Evolutionary conservation across 2,888 invertebrate genomes (phyloP).

Genomic region (Lithodes maja): DNA sequence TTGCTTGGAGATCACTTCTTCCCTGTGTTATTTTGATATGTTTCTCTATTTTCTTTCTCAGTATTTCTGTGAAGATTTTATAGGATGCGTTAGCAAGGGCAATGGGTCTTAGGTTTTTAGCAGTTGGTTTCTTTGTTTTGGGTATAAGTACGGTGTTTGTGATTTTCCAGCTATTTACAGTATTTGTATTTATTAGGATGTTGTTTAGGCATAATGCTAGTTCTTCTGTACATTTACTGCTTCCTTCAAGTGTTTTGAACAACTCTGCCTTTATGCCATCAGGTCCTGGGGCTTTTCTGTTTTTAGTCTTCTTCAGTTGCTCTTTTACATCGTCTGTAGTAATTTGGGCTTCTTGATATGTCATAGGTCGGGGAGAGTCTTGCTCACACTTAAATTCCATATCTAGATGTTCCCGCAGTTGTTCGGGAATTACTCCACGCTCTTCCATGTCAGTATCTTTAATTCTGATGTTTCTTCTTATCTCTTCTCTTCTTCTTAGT

Average conservation of each 20-base stretch:
- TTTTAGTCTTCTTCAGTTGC: not conserved
- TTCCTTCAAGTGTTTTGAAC: not conserved
- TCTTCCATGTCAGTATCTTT: not conserved
- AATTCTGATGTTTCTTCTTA: not conserved
- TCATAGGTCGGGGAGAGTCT: not conserved
- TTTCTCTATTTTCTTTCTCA: not conserved
- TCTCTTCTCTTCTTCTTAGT: not conserved
- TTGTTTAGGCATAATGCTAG: not conserved
- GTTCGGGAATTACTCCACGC: not conserved
- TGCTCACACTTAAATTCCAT: not conserved
- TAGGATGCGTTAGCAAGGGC: not conserved
- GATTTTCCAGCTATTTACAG: not conserved
- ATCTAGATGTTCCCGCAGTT: not conserved
- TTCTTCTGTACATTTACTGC: not conserved
- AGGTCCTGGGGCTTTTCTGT: not conserved
- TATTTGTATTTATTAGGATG: not conserved
- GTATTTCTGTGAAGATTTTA: not conserved
- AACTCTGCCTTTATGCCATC: not conserved
- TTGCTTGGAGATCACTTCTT: not conserved
- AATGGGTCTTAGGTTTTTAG: not conserved
- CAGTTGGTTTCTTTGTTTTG: not conserved
- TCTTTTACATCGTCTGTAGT: not conserved
- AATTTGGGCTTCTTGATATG: not conserved
- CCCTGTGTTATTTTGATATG: not conserved
- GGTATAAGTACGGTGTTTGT: not conserved